Conservation (phyloP, 1,140 invertebrate genomes). For the Drosophila lacertosa region DNA sequence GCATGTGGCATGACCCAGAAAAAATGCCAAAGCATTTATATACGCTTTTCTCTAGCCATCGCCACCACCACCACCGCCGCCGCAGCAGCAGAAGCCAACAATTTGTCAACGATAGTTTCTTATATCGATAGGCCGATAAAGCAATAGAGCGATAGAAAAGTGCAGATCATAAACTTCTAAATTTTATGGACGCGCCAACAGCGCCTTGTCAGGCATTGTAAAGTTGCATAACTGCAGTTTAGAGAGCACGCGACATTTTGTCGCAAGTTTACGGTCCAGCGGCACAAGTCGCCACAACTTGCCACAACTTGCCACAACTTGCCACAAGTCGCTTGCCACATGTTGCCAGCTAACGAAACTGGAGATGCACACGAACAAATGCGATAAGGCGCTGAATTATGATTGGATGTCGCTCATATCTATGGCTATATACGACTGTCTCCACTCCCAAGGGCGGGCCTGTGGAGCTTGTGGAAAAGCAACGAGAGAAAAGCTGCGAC, state of each 20-base stretch:
- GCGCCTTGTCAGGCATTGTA: slow-evolving; percentile 75
- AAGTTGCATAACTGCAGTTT: slow-evolving; percentile 81
- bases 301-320: background rate
- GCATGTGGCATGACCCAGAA: slow-evolving; percentile 16
- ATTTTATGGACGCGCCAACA: slow-evolving; percentile 65
- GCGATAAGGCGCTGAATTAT: slow-evolving; percentile 74
- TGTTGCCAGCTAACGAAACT: slow-evolving; percentile 53
- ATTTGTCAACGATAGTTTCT: slow-evolving; percentile 1
- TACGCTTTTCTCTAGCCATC: background rate
- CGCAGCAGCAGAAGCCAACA: background rate
- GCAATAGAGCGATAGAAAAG: slow-evolving; percentile 6
- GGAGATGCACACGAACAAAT: slow-evolving; percentile 64
- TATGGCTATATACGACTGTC: slow-evolving; percentile 22
- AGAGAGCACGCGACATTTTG: slow-evolving; percentile 81
- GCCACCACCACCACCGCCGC: too few relatives aligned
- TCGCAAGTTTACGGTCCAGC: slow-evolving; percentile 76
- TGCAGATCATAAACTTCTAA: slow-evolving; percentile 62
- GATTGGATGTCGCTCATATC: slow-evolving; percentile 68
- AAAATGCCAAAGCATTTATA: background rate
- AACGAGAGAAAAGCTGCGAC: too few relatives aligned
- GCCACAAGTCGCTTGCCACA: slow-evolving; percentile 4
- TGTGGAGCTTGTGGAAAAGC: background rate
- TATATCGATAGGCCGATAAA: slow-evolving; percentile 3
- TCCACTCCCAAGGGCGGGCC: background rate
- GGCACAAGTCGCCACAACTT: slow-evolving; percentile 20